Evolutionary conservation across 1,140 invertebrate species (phyloP), one percentile per base, ranked within the genome.

Genomic region (Drosophila tsacasi): DNA sequence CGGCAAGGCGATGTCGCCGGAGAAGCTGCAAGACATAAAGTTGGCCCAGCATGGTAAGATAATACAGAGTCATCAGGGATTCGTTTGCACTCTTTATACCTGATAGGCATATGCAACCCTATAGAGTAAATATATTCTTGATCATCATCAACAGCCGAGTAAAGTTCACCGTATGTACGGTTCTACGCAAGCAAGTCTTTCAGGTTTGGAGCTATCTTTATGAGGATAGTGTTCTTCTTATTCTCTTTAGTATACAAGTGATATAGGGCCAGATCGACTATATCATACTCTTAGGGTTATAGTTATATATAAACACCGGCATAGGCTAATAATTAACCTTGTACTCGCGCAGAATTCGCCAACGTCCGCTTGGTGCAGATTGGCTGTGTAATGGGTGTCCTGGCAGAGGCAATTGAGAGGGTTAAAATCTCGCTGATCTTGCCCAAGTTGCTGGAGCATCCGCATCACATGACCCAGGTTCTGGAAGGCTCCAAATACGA

Each of bases 401-500:
- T 89, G 17, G 10, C 27, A 1, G 78, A 90, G 1, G 64, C 85
- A 0, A 55, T 82, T 1, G 71, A 79, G 12, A 64, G 81, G 17
- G 52, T 85, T 0, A 90, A 90, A 35, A 77, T 85, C 32, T 85
- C 81, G 6, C 30, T 90, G 6, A 82, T 90, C n/a, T 21, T 90
- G 27, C 84, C 84, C 9, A 46, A 68, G 47, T 13, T 89, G 3
- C 21, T 89, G 5, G 40, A 55, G 2, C 44, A 84, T 59, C 65
- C 63, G 0, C 3, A 3, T 1, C n/a, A 57, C 10, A 32, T 83
- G 47, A 35, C 15, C 0, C 21, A 58, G 3, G 15, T 58, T 0
- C 25, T 89, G 0, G 35, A 40, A 13, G 78, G 74, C 5, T 78
- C 84, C 5, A 7, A 52, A 21, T 84, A 46, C 21, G 55, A 65